These are phyloP conservation scores for Scotopteryx bipunctaria DNA, from an alignment of 2,888 invertebrate genomes.

Conservation along the genomic window DNA sequence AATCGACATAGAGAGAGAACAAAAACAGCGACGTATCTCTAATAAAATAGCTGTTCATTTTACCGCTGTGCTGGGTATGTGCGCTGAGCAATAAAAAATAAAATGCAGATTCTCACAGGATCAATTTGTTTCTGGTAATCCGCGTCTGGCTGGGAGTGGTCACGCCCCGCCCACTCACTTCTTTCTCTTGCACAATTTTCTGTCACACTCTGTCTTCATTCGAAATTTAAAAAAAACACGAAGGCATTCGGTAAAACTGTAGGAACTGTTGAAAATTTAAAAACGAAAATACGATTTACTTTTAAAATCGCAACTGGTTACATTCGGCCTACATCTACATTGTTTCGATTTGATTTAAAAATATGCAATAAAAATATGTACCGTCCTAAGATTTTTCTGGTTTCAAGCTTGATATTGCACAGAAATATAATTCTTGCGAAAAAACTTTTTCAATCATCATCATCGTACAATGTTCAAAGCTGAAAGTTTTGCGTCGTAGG, in stretches of 20 bases:
- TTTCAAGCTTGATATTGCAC: too few relatives aligned
- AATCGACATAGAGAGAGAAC: too few relatives aligned
- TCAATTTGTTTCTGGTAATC: conserved; percentile 57
- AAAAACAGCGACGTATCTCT: too few relatives aligned
- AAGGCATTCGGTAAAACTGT: neutral
- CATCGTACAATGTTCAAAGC: conserved; percentile 10
- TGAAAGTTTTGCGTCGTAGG: conserved; percentile 26
- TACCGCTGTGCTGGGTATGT: conserved; percentile 1
- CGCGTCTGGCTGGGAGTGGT: conserved; percentile 57
- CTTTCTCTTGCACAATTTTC: conserved; percentile 41
- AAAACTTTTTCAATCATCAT: too few relatives aligned
- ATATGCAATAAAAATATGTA: too few relatives aligned
- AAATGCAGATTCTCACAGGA: conserved; percentile 52
- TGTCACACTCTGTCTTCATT: conserved; percentile 40
- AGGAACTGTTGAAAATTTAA: neutral
- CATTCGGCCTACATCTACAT: too few relatives aligned
- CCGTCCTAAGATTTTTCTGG: too few relatives aligned
- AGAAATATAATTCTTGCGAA: too few relatives aligned
- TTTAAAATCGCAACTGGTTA: too few relatives aligned
- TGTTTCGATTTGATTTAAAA: too few relatives aligned
- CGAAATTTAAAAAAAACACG: conserved; percentile 7
- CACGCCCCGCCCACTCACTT: conserved; percentile 47
- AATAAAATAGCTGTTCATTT: conserved; percentile 9
- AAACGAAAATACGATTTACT: neutral
- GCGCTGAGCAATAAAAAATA: conserved; percentile 35